A percentile compares a stretch with the other conserved stretches of the same genome.
phyloP scores from a whole-genome alignment of 2,888 invertebrate genomes.

The Phengaris alcon region DNA sequence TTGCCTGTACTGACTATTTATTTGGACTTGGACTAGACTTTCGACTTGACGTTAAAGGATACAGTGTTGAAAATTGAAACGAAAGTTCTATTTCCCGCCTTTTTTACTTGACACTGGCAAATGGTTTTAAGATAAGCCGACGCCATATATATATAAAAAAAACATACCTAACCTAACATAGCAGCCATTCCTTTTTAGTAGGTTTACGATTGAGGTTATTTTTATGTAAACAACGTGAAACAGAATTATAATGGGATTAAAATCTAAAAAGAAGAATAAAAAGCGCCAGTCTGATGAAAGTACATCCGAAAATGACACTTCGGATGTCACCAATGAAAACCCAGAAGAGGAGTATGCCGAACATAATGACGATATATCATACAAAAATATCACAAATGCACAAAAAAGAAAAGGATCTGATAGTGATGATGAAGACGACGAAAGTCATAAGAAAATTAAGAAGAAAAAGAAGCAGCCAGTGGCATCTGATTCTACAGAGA shows the following conservation, averaged over 20 bases:
- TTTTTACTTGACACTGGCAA: too few species aligned
- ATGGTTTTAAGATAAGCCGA: too few species aligned
- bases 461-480: conserved; percentile 60
- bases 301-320: conserved; percentile 21
- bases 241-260: conserved; percentile 37
- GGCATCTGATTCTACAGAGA: conserved; percentile 49
- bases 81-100: too few species aligned
- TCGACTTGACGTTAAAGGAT: too few species aligned
- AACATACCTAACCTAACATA: too few species aligned
- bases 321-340: conserved; percentile 16
- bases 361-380: conserved; percentile 37
- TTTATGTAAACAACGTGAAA: conserved; percentile 19
- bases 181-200: background rate
- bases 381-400: conserved; percentile 35
- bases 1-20: too few species aligned
- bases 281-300: conserved; percentile 28
- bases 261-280: conserved; percentile 39
- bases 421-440: conserved; percentile 55
- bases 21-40: too few species aligned
- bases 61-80: too few species aligned
- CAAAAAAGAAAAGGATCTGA: conserved; percentile 39
- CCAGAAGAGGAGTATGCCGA: conserved; percentile 16
- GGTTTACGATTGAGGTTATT: background rate
- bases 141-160: too few species aligned
- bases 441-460: conserved; percentile 48